Evolutionary conservation across 2,797 vertebrate species (phyloP).

Genomic region (Falco biarmicus): DNA sequence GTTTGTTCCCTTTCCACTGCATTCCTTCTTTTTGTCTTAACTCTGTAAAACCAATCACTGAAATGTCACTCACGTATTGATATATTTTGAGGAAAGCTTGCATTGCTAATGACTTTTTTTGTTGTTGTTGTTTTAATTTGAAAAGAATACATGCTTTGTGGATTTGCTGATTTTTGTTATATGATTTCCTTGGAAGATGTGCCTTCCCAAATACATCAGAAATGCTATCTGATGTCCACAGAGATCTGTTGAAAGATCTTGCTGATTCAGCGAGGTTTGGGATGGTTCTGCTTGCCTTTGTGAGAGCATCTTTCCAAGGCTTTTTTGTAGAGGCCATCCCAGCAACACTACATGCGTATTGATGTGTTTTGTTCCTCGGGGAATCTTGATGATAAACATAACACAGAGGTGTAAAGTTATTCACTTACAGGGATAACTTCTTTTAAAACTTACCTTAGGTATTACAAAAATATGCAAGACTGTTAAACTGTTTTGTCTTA

Average conservation of each 20-base stretch:
- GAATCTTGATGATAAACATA: neutral
- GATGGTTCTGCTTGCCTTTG: neutral
- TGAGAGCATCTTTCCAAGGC: neutral
- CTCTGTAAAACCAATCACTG: neutral
- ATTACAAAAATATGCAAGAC: neutral
- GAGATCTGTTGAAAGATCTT: neutral
- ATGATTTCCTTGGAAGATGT: neutral
- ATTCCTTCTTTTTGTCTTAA: neutral
- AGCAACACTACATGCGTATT: neutral
- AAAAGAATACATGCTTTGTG: fast-evolving
- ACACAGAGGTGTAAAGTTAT: neutral
- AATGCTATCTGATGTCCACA: neutral
- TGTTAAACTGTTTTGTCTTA: neutral
- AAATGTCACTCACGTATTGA: neutral
- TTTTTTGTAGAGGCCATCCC: neutral
- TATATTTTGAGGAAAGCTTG: neutral
- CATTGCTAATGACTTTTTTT: neutral
- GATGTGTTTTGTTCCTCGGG: neutral
- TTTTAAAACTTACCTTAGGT: neutral
- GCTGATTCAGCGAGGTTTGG: neutral
- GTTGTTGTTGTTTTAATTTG: neutral
- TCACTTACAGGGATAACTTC: neutral
- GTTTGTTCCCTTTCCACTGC: neutral
- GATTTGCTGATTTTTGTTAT: neutral
- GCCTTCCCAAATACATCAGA: neutral